Evolutionary conservation across 2,797 vertebrate species (phyloP).

Genomic region (Chaetodon trifasciatus): DNA sequence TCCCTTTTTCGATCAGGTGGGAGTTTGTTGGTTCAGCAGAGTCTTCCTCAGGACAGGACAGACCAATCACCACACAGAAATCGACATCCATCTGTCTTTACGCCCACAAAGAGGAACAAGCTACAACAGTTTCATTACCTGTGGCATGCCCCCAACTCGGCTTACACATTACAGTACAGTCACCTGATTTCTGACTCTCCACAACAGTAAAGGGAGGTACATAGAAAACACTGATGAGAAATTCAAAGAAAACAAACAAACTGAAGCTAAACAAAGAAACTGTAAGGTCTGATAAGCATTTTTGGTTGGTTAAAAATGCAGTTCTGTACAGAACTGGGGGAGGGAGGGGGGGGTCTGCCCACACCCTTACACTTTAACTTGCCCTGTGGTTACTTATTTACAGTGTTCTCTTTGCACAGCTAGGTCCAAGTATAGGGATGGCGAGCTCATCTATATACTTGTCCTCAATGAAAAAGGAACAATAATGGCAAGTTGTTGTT

Average conservation of each 20-base stretch:
- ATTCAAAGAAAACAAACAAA: constrained; percentile 45
- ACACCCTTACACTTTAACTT: constrained; percentile 29
- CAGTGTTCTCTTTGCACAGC: constrained; percentile 23
- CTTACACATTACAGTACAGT: constrained; percentile 38
- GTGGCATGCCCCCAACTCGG: constrained; percentile 62
- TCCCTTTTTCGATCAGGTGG: background rate
- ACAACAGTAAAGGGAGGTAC: constrained; percentile 24
- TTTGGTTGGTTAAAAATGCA: constrained; percentile 79
- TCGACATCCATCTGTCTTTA: constrained; percentile 46
- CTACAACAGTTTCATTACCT: constrained; percentile 38
- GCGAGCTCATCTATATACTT: constrained; percentile 48
- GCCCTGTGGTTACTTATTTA: constrained; percentile 17
- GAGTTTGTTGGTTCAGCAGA: constrained; percentile 64
- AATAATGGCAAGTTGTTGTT: constrained; percentile 53
- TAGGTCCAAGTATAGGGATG: constrained; percentile 53
- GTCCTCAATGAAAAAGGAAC: constrained; percentile 40
- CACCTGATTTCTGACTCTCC: constrained; percentile 8
- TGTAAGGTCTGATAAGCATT: constrained; percentile 32
- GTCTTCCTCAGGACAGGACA: constrained; percentile 43
- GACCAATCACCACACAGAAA: constrained; percentile 52
- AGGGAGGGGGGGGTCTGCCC: constrained; percentile 7
- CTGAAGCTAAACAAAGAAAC: constrained; percentile 21
- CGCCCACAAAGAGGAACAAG: constrained; percentile 46
- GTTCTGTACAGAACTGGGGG: constrained; percentile 58
- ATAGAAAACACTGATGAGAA: constrained; percentile 43